These are phyloP conservation scores for Phainopepla nitens DNA, from an alignment of 2,113 vertebrate species.

Conservation along the genomic window DNA sequence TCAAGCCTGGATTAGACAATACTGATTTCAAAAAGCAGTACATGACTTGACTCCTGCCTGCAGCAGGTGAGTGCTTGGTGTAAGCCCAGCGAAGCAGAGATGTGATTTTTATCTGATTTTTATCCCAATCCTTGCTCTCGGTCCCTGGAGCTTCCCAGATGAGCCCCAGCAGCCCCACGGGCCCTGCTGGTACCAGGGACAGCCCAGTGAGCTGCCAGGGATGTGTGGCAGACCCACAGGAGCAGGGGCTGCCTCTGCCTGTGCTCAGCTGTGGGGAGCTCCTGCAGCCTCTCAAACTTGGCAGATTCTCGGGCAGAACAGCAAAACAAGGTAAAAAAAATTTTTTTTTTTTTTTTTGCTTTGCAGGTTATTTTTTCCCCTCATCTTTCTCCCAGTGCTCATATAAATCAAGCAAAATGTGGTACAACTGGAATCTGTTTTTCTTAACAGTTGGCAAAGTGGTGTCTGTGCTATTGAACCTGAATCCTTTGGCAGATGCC, in stretches of 20 bases:
- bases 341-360: background rate
- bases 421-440: background rate
- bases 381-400: background rate
- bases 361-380: background rate
- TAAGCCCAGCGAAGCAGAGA: background rate
- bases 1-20: background rate
- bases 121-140: background rate
- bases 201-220: background rate
- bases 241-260: background rate
- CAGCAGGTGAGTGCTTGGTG: background rate
- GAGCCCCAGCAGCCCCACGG: background rate
- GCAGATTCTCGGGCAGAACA: background rate
- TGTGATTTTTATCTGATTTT: background rate
- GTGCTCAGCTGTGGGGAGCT: background rate
- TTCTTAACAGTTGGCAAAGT: background rate
- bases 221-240: no score
- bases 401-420: background rate
- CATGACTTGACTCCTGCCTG: background rate
- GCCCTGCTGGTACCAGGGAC: no score
- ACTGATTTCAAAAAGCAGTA: background rate
- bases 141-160: accelerated
- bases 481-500: background rate
- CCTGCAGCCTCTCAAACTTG: background rate
- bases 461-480: background rate
- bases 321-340: background rate